Percentiles rank a stretch among this genome's conserved stretches.
Conservation (phyloP, 1,140 invertebrate species). For the Augochlora pura region DNA sequence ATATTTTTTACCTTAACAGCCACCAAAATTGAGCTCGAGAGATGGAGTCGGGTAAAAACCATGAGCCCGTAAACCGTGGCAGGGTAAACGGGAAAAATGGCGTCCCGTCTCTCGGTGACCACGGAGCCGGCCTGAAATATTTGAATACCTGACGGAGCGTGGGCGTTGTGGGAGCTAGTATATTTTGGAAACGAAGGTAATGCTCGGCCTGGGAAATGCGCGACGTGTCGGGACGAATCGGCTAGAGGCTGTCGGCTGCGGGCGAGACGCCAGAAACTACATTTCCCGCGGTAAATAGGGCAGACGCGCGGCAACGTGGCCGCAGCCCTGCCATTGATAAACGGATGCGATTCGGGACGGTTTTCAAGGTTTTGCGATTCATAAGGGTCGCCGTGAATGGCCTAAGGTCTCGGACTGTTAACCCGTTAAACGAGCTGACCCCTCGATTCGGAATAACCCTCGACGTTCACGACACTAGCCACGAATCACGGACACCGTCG, state of each 20-base stretch:
- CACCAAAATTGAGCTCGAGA: no score
- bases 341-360: constrained; percentile 21
- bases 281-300: constrained; percentile 42
- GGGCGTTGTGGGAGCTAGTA: constrained; percentile 42
- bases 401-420: constrained; percentile 2
- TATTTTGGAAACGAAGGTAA: constrained; percentile 72
- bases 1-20: no score
- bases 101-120: neutral
- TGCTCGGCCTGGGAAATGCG: constrained; percentile 59
- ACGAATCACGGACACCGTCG: no score
- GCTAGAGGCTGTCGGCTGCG: constrained; percentile 28
- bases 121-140: constrained; percentile 53
- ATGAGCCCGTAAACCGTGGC: no score
- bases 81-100: neutral
- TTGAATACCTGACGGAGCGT: constrained; percentile 16
- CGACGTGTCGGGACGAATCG: constrained; percentile 33
- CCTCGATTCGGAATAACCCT: neutral
- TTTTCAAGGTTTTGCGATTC: constrained; percentile 48
- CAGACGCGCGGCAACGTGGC: constrained; percentile 4
- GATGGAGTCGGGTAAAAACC: no score
- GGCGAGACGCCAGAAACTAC: constrained; percentile 55
- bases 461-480: no score
- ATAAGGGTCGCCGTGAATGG: constrained; percentile 11
- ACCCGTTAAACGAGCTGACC: neutral
- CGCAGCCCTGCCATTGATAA: constrained; percentile 41